Conservation (phyloP, 2,888 invertebrate genomes). For the Synergus itoensis region DNA sequence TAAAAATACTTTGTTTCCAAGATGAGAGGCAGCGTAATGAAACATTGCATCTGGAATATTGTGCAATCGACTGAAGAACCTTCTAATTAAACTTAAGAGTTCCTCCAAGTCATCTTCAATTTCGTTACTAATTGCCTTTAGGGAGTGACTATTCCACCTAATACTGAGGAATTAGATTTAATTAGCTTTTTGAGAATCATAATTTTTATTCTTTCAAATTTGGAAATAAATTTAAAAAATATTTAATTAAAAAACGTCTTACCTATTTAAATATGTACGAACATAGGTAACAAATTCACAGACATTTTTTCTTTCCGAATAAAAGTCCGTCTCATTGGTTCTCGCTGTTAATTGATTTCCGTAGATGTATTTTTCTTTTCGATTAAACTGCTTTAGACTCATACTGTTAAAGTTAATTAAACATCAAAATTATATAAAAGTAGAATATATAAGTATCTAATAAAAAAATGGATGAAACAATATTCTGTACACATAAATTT, state of each 20-base stretch:
- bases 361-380: conserved; percentile 58
- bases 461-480: background rate
- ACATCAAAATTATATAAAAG: background rate
- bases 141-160: conserved; percentile 60
- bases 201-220: background rate
- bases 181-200: conserved; percentile 5
- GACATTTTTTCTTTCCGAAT: conserved; percentile 60
- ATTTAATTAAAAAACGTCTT: conserved; percentile 26
- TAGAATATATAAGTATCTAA: background rate
- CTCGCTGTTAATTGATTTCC: conserved; percentile 24
- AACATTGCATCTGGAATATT: conserved; percentile 75
- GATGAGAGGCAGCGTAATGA: conserved; percentile 73
- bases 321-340: conserved; percentile 60
- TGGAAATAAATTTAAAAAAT: conserved; percentile 25
- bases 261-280: conserved; percentile 67
- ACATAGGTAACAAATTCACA: conserved; percentile 67
- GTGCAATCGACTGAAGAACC: conserved; percentile 66
- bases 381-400: conserved; percentile 64
- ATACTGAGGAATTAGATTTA: conserved; percentile 59
- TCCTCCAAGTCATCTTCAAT: conserved; percentile 66
- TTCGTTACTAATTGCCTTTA: conserved; percentile 59
- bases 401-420: conserved; percentile 57
- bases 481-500: background rate
- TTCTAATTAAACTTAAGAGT: conserved; percentile 63
- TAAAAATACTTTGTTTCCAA: conserved; percentile 75